Evolutionary conservation across 1,140 invertebrate genomes (phyloP), one percentile per base, ranked within the genome.

Genomic region (Microplitis mediator): DNA sequence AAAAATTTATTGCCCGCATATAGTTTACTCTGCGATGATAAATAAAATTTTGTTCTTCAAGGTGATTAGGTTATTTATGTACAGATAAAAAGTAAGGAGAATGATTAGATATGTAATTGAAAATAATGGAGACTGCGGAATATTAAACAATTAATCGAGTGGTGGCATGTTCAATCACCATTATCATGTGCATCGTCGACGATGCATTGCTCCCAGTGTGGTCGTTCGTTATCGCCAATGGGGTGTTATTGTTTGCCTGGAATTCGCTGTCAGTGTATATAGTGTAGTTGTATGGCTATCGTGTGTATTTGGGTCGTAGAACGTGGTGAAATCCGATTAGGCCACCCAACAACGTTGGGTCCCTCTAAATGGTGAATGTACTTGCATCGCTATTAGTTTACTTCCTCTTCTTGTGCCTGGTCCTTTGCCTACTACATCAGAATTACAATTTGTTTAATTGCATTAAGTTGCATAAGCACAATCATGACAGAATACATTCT

Each of bases 151-250:
- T 64, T 64, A 64, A 64, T 64, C 35, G 35, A n/a, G 3, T 39
- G 8, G 35, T 64, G 35, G 62, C 62, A 14, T 14, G 62, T 64
- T 34, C 36, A 64, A 64, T 64, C 62, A 64, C 36, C 11, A 45
- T 64, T 64, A 64, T 23, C 13, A 39, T 45, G 16, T 35, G 62
- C 62, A 64, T 45, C 16, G 62, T 14, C 35, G 62, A 23, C 32
- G 58, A 61, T 61, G 58, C 31, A 34, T 61, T 31, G 16, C 58
- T 61, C 62, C 32, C 36, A 36, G 62, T 64, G 62, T 62, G 36
- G 13, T 39, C 62, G 62, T 64, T 64, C 62, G 62, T 64, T 64
- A 64, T 64, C 62, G 62, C 13, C 36, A 64, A 64, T 64, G 34
- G 62, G 62, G 23, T 64, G 62, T 64, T 64, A 64, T 64, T 64